These are phyloP conservation scores for Pangasius sanitwongsei DNA, from an alignment of 2,797 vertebrate genomes.

Conservation along the genomic window DNA sequence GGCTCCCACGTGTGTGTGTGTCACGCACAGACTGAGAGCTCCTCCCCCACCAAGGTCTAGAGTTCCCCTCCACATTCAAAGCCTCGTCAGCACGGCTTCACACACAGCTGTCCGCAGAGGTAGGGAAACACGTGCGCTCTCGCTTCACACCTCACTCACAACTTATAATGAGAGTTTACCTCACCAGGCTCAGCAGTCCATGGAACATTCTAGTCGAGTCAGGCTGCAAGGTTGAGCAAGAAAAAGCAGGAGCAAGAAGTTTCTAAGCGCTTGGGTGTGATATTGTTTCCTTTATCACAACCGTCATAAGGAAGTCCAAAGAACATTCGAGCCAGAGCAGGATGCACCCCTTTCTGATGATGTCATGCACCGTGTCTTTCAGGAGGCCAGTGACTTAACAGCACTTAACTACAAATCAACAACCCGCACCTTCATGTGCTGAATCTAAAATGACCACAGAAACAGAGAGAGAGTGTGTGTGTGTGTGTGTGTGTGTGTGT, in stretches of 20 bases:
- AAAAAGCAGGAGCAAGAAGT: not conserved
- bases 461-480: not conserved
- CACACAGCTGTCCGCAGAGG: not conserved
- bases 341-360: not conserved
- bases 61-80: constrained; percentile 44
- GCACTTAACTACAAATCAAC: not conserved
- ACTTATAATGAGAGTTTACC: not conserved
- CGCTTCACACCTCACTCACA: constrained; percentile 18
- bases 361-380: not conserved
- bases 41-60: constrained; percentile 53
- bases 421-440: not conserved
- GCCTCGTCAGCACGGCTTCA: constrained; percentile 26
- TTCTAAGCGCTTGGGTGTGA: not conserved
- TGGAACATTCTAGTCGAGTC: not conserved
- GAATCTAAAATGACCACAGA: not conserved
- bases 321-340: constrained; percentile 1
- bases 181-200: not conserved
- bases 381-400: not conserved
- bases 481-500: not conserved
- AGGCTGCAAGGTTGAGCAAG: not conserved
- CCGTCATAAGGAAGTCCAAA: constrained; percentile 31
- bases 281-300: not conserved
- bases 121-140: not conserved
- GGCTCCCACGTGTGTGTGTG: constrained; percentile 70
- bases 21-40: constrained; percentile 62